Conservation (phyloP, 2,797 vertebrate genomes). For the Tamandua tetradactyla region DNA sequence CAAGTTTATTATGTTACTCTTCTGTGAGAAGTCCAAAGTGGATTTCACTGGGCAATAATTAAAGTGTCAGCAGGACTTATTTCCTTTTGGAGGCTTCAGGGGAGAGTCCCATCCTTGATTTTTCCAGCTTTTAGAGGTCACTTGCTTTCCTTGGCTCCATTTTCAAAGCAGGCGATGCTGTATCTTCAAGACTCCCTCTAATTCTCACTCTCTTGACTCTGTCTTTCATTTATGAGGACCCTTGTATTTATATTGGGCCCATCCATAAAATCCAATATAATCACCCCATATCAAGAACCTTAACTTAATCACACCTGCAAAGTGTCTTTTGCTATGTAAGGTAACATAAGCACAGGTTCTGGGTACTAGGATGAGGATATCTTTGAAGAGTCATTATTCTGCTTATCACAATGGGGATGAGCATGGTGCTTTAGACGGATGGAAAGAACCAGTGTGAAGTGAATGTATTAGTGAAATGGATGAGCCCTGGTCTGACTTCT, state of each 20-base stretch:
- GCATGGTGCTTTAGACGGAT: background rate
- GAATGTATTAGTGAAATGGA: background rate
- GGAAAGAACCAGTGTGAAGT: background rate
- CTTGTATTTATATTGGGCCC: background rate
- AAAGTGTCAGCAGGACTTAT: background rate
- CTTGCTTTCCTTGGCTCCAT: background rate
- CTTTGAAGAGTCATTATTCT: background rate
- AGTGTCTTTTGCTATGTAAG: background rate
- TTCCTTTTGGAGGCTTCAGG: background rate
- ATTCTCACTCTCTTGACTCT: background rate
- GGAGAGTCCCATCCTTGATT: background rate
- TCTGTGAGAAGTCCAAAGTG: background rate
- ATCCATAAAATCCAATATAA: background rate
- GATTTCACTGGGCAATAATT: background rate
- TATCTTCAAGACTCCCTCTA: background rate
- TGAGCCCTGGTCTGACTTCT: background rate
- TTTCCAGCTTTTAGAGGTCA: background rate
- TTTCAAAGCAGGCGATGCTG: background rate
- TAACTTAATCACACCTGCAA: background rate
- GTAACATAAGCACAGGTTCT: background rate
- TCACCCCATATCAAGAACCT: background rate
- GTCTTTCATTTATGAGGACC: background rate
- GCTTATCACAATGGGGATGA: background rate
- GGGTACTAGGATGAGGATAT: background rate
- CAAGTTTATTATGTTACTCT: background rate